phyloP scores from a whole-genome alignment of 2,888 invertebrate genomes.

The Platypus cylindrus region DNA sequence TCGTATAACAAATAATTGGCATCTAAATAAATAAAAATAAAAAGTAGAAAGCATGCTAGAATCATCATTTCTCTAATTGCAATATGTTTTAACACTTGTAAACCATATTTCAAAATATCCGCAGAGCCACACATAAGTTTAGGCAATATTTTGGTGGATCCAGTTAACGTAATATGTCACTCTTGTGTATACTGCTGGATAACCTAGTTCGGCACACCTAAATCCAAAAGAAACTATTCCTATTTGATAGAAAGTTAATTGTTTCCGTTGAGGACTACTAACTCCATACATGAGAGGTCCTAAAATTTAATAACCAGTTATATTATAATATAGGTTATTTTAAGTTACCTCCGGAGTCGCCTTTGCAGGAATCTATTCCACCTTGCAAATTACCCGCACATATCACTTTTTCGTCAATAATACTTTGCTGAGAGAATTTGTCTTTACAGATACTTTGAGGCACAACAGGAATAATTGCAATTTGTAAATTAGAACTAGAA shows the following conservation, averaged over 20 bases:
- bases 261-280: constrained; percentile 9
- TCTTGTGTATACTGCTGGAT: constrained; percentile 52
- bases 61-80: too few species aligned
- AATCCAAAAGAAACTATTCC: constrained; percentile 57
- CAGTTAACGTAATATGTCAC: constrained; percentile 49
- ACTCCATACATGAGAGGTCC: constrained; percentile 56
- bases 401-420: constrained; percentile 49
- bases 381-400: constrained; percentile 57
- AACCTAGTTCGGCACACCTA: constrained; percentile 47
- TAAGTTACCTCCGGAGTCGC: constrained; percentile 52
- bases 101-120: too few species aligned
- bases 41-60: too few species aligned
- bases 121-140: too few species aligned
- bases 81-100: too few species aligned
- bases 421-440: constrained; percentile 43
- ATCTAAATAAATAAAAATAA: too few species aligned
- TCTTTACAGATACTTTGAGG: constrained; percentile 45
- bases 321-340: not conserved
- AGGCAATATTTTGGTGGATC: constrained; percentile 37
- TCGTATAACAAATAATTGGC: too few species aligned
- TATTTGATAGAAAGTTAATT: constrained; percentile 43
- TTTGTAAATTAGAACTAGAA: constrained; percentile 49
- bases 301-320: constrained; percentile 1
- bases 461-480: constrained; percentile 59
- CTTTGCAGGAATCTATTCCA: constrained; percentile 62